Evolutionary conservation across 2,113 vertebrate genomes (phyloP).

Genomic region (Ariopsis seemanni): DNA sequence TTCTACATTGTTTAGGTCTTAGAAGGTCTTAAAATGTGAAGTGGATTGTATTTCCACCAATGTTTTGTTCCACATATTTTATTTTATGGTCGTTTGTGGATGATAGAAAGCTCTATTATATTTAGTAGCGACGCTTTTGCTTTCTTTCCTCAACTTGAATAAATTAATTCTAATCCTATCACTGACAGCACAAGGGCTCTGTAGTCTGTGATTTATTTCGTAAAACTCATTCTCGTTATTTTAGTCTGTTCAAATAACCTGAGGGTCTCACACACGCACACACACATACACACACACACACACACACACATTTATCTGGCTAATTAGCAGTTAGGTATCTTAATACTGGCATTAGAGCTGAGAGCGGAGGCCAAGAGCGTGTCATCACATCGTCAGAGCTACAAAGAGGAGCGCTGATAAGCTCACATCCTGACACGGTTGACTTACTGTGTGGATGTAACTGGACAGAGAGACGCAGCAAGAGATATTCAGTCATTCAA

Average conservation of each 20-base stretch:
- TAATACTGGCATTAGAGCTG: constrained; percentile 25
- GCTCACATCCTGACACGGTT: constrained; percentile 3
- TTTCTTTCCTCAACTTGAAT: background rate
- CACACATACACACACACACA: constrained; percentile 27
- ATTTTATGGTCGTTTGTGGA: background rate
- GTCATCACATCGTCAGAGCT: constrained; percentile 36
- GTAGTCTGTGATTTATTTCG: background rate
- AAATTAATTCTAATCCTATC: background rate
- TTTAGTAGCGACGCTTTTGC: background rate
- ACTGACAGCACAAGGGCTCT: background rate
- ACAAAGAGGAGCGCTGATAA: background rate
- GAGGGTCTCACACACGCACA: background rate
- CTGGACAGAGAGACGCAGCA: background rate
- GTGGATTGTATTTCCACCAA: background rate
- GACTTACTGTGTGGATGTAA: background rate
- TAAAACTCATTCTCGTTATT: background rate
- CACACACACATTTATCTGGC: constrained; percentile 33
- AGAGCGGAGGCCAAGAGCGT: constrained; percentile 41
- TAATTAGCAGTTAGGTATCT: constrained; percentile 52
- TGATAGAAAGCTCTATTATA: background rate
- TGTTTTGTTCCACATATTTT: background rate
- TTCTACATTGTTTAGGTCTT: background rate
- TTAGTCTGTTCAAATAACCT: background rate
- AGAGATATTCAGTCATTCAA: background rate
- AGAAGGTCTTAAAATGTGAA: background rate